Evolutionary conservation across 2,797 vertebrate species (phyloP), one percentile per base, ranked within the genome.

Genomic region (Mus spretus): DNA sequence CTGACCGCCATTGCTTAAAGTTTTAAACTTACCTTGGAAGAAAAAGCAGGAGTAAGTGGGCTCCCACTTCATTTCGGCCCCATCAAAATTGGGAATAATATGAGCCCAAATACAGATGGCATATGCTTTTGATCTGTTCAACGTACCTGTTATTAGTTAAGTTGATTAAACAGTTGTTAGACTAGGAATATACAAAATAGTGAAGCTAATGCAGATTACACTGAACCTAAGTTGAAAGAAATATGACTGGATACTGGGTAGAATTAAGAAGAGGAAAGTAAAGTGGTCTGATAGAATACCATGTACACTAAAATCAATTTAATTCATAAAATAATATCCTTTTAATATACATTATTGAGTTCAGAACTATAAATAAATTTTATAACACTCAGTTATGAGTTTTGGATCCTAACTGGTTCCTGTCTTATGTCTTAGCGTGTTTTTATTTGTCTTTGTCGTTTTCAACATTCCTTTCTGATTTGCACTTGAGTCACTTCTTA

Each of bases 341-440:
- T 87, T 75, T 91, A 86, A 28, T 37, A 84, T 31, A 31, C 6
- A 63, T 74, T 78, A 59, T 83, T 85, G 91, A 74, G 74, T 93
- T 89, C 65, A 95, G 65, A 92, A 96, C 24, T 93, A 0, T 91
- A 91, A 40, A 81, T 59, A 82, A 95, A 92, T 90, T 96, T 94
- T 83, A 90, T 94, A 93, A 31, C 75, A 19, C 34, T 93, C 1
- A 17, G 90, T 87, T 81, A 17, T 86, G 37, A 74, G 1, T 34
- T 95, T 88, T 80, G 61, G 20, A 55, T 89, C 8, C 61, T 80
- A 72, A 26, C 55, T 88, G 5, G 83, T 95, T 95, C 91, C 57
- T 91, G 13, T 90, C 74, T 92, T 67, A 28, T 91, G 13, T 92
- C 74, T 92, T 50, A 28, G 40, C 20, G 13, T 85, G 15, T 17